phyloP scores from a whole-genome alignment of 2,888 invertebrate genomes.

The Sicus ferrugineus region DNA sequence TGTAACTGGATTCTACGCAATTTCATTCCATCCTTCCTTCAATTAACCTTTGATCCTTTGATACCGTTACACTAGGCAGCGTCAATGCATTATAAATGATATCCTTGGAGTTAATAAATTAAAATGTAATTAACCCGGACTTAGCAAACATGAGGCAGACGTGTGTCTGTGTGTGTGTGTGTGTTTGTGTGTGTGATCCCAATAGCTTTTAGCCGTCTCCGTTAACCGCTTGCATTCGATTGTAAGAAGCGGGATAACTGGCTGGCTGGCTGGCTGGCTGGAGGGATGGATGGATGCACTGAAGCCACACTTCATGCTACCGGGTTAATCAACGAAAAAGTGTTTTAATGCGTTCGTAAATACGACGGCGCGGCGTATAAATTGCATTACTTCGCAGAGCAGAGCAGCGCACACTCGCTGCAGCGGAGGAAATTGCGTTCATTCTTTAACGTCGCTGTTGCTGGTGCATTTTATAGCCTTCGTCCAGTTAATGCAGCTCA shows the following conservation, averaged over 20 bases:
- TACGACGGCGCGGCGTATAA: constrained; percentile 26
- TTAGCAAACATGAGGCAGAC: not conserved
- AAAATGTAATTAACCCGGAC: constrained; percentile 28
- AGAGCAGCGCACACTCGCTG: not conserved
- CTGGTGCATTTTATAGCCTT: constrained; percentile 18
- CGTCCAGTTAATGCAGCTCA: constrained; percentile 26
- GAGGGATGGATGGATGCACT: not conserved
- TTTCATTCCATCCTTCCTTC: too few species aligned
- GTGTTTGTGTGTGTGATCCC: not conserved
- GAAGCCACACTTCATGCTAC: not conserved
- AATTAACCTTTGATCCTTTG: not conserved
- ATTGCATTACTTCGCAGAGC: constrained; percentile 20
- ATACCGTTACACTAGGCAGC: not conserved
- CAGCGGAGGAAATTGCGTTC: not conserved
- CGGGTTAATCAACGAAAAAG: constrained; percentile 32
- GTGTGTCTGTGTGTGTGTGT: not conserved
- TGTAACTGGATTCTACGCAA: too few species aligned
- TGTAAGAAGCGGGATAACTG: not conserved
- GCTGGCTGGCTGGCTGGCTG: too few species aligned
- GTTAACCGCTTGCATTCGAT: constrained; percentile 8
- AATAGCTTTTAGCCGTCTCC: constrained; percentile 5
- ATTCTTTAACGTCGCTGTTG: not conserved
- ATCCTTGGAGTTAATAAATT: constrained; percentile 20
- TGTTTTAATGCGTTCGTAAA: constrained; percentile 31
- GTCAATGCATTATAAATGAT: not conserved